phyloP scores from a whole-genome alignment of 2,113 vertebrate species.

The Callopanchax toddi region DNA sequence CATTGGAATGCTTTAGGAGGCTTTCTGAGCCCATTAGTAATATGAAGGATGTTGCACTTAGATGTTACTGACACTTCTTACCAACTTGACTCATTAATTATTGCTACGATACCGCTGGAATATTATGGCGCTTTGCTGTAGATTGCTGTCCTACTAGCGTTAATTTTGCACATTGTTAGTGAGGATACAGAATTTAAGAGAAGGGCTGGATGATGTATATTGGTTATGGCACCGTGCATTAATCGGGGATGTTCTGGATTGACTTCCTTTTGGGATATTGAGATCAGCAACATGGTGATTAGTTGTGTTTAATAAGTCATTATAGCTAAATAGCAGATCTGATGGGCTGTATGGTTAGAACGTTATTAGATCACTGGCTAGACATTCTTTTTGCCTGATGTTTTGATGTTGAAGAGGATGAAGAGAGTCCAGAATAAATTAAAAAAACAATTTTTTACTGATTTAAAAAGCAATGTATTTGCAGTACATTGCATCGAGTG shows the following conservation, averaged over 20 bases:
- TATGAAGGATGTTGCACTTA: slow-evolving; percentile 3
- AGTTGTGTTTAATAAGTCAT: slow-evolving; percentile 28
- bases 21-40: slow-evolving; percentile 3
- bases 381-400: too few species aligned
- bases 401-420: too few species aligned
- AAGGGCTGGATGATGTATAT: slow-evolving; percentile 1
- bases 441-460: too few species aligned
- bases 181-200: not conserved
- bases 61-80: slow-evolving; percentile 6
- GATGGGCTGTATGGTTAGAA: too few species aligned
- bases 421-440: too few species aligned
- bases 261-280: not conserved
- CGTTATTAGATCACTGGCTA: too few species aligned
- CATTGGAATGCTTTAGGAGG: not conserved
- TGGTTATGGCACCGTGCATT: not conserved
- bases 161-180: not conserved
- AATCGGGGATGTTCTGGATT: not conserved
- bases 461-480: too few species aligned
- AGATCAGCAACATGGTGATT: not conserved
- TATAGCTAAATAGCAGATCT: slow-evolving; percentile 6
- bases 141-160: not conserved
- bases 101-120: not conserved
- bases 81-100: slow-evolving; percentile 17
- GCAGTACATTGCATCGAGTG: too few species aligned
- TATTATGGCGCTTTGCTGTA: not conserved